phyloP scores from a whole-genome alignment of 2,113 vertebrate genomes.

The Oxyruncus cristatus region DNA sequence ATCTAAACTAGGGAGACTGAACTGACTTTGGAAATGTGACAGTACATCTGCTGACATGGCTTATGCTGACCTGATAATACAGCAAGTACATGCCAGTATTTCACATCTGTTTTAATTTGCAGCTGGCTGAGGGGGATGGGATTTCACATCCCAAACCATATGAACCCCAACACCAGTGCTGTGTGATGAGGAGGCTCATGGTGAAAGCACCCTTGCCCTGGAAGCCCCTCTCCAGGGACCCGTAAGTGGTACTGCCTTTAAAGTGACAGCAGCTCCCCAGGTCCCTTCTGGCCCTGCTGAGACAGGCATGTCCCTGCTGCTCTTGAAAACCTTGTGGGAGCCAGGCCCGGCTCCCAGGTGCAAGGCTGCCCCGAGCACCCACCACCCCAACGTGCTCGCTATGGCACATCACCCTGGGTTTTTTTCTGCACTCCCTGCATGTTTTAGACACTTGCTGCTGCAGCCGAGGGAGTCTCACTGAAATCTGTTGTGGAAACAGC shows the following conservation, averaged over 20 bases:
- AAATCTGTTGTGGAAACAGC: constrained; percentile 19
- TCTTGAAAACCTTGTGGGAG: background rate
- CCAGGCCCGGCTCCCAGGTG: background rate
- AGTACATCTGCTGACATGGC: background rate
- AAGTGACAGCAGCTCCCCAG: background rate
- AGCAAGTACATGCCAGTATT: background rate
- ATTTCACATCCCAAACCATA: background rate
- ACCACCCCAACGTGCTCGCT: background rate
- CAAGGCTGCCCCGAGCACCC: background rate
- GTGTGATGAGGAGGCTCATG: background rate
- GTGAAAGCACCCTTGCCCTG: background rate
- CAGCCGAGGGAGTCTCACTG: background rate
- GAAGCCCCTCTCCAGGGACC: background rate
- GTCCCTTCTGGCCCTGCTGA: background rate
- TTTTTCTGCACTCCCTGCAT: background rate
- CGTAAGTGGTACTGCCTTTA: background rate
- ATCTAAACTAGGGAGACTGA: background rate
- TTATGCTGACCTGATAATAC: constrained; percentile 36
- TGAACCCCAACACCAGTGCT: background rate
- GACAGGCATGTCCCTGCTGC: background rate
- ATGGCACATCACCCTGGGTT: background rate
- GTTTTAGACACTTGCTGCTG: constrained; percentile 19
- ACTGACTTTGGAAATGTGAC: background rate
- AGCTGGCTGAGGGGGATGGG: background rate
- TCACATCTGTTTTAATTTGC: background rate